Evolutionary conservation across 2,113 vertebrate genomes (phyloP).

Genomic region (Halichoeres trimaculatus): DNA sequence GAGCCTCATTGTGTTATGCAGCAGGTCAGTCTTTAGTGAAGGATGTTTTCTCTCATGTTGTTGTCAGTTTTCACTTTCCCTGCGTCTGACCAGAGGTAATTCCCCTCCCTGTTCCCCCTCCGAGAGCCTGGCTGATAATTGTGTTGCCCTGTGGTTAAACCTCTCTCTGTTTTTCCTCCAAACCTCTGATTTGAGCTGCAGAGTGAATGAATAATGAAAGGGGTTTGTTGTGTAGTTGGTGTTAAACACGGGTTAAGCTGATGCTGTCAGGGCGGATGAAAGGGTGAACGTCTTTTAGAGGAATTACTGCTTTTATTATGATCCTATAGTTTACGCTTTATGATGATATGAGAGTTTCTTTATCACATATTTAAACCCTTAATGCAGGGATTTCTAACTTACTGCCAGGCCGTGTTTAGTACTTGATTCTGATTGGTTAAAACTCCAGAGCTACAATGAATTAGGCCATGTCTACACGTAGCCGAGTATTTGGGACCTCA

Average conservation of each 20-base stretch:
- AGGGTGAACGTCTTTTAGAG: background rate
- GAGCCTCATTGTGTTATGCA: background rate
- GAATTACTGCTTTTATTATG: background rate
- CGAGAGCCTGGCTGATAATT: slow-evolving; percentile 8
- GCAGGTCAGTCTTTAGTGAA: background rate
- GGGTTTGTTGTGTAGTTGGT: slow-evolving; percentile 10
- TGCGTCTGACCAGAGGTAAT: background rate
- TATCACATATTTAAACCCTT: too few species aligned
- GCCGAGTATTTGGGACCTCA: too few species aligned
- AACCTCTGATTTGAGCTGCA: slow-evolving; percentile 4
- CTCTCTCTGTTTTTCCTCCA: background rate
- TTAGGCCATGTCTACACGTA: too few species aligned
- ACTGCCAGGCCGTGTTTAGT: too few species aligned
- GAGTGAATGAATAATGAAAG: slow-evolving; percentile 41
- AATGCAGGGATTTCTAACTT: too few species aligned
- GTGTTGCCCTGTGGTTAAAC: background rate
- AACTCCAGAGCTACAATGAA: too few species aligned
- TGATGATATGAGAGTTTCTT: too few species aligned
- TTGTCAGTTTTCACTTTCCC: background rate
- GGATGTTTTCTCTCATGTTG: background rate
- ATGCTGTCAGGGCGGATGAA: background rate
- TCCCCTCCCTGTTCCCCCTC: background rate
- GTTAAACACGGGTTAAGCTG: background rate
- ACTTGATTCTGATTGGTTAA: too few species aligned
- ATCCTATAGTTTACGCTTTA: too few species aligned